Base-by-base conservation (phyloP, 1,140 invertebrate genomes). In the Macrostomum lignano region DNA sequence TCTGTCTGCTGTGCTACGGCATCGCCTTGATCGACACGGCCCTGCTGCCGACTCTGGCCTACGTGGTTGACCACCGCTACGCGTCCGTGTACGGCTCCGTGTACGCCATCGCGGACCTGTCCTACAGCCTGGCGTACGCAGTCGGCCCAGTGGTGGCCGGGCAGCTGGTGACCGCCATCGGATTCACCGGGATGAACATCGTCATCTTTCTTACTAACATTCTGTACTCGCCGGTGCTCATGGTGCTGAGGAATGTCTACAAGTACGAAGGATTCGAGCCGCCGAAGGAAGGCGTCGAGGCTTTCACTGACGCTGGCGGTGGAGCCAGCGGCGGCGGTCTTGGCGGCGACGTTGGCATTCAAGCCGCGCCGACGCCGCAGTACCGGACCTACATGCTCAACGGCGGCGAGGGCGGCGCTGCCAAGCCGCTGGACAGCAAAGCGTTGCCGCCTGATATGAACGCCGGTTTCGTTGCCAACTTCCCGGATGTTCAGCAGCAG, bases 31-130 rank as follows among this genome's bases (percentile, higher is more conserved):
- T 99, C 29, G 91, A 98, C 51, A 98, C 91, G 0, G 82, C 86
- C 1, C 63, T 99, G 1, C 60, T 98, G 21, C 91, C 91, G 0
- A 88, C 75, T 0, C 64, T 99, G 1, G 91, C 82, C 5, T 88
- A 93, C 48, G 58, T 99, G 19, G 88, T 98, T 5, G 91, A 98
- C 47, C 75, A 84, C 0, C 66, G 86, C 22, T 91, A 98, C 45
- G 81, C 91, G 0, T 88, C 81, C 0, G 84, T 98, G 0, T 98
- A 96, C 46, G 91, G 91, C 7, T 88, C 79, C 42, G 93, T 98
- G 38, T 98, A 98, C 52, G 91, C 91, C 23, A 98, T 99, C 34
- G 91, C 91, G 11, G 91, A 98, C 47, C 96, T 98, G 43, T 94
- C 86, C 1, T 98, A 98, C 53, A 93, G 81, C 9, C 64, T 96